A percentile compares a stretch with the other conserved stretches of the same genome.
Conservation (phyloP, 1,140 invertebrate genomes). For the Macrocentrus cingulum region DNA sequence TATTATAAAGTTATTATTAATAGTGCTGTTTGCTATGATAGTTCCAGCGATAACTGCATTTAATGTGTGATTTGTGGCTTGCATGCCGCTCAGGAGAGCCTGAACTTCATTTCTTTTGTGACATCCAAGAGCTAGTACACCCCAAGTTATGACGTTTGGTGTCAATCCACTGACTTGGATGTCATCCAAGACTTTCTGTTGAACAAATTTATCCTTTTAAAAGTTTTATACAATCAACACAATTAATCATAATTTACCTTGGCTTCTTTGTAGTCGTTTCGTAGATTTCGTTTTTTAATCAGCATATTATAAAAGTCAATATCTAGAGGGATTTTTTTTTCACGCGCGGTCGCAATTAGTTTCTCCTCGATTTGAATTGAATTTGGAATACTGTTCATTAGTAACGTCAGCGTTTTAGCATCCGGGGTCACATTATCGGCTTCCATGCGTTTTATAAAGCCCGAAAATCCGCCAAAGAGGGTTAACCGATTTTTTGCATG, state of each 20-base stretch:
- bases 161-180: conserved; percentile 64
- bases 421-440: conserved; percentile 68
- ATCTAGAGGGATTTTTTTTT: conserved; percentile 64
- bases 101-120: conserved; percentile 61
- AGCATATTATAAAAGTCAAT: conserved; percentile 84
- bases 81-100: conserved; percentile 71
- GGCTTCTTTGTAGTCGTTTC: conserved; percentile 67
- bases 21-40: conserved; percentile 66
- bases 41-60: conserved; percentile 74
- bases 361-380: conserved; percentile 66
- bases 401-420: conserved; percentile 76
- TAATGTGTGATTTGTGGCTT: conserved; percentile 64
- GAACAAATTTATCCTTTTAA: conserved; percentile 11
- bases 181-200: conserved; percentile 65
- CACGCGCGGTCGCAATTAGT: conserved; percentile 61
- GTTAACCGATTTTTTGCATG: conserved; percentile 66
- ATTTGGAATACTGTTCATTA: conserved; percentile 73
- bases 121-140: conserved; percentile 80
- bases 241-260: conserved; percentile 61
- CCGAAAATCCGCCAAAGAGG: conserved; percentile 76
- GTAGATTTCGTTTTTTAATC: conserved; percentile 74
- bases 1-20: conserved; percentile 64
- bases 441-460: conserved; percentile 76
- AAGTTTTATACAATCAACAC: conserved; percentile 16
- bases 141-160: conserved; percentile 82